These are phyloP conservation scores for Tychaedon coryphoeus DNA, from an alignment of 2,113 vertebrate species.

Conservation along the genomic window DNA sequence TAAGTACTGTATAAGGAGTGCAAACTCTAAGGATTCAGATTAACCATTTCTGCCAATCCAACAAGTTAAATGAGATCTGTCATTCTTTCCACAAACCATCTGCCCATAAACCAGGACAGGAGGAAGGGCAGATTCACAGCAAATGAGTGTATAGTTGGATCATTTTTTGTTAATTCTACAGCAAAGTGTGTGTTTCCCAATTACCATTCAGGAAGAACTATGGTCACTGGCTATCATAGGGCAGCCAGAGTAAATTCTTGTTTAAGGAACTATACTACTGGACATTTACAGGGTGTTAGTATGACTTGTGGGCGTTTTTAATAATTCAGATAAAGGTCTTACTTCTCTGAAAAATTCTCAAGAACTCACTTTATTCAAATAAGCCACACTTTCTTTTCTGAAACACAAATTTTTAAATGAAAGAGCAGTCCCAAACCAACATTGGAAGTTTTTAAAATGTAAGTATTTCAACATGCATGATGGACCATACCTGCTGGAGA, in stretches of 20 bases:
- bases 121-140: not conserved
- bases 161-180: not conserved
- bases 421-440: not conserved
- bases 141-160: not conserved
- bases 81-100: not conserved
- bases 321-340: not conserved
- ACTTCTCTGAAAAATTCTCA: not conserved
- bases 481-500: slow-evolving; percentile 79
- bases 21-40: not conserved
- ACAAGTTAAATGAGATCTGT: not conserved
- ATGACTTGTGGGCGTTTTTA: not conserved
- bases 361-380: not conserved
- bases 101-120: not conserved
- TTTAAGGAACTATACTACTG: not conserved
- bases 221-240: not conserved
- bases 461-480: not conserved
- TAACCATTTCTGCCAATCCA: not conserved
- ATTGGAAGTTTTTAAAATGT: not conserved
- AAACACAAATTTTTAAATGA: not conserved
- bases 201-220: not conserved
- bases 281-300: not conserved
- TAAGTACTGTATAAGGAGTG: not conserved
- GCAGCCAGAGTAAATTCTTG: not conserved
- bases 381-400: not conserved
- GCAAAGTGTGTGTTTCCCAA: not conserved